phyloP scores from a whole-genome alignment of 2,888 invertebrate genomes.

The Xylota segnis region DNA sequence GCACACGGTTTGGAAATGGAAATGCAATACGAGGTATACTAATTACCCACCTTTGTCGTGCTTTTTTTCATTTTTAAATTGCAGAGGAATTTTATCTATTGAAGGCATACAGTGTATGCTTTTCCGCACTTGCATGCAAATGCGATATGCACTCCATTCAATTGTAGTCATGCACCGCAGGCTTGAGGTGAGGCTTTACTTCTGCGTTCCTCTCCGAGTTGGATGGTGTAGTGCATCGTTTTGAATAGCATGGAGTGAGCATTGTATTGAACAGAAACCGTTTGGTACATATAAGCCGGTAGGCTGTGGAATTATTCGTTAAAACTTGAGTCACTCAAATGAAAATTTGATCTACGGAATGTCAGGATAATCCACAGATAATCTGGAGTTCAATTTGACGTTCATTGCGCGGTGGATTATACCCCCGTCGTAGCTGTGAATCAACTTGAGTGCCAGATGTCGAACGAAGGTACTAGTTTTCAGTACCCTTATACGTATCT shows the following conservation, averaged over 20 bases:
- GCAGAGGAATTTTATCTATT: conserved; percentile 64
- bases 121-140: conserved; percentile 59
- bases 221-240: conserved; percentile 50
- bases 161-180: conserved; percentile 69
- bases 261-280: conserved; percentile 40
- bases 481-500: no score
- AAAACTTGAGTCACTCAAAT: not conserved
- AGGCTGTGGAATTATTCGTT: not conserved
- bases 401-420: not conserved
- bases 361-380: no score
- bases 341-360: not conserved
- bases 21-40: conserved; percentile 65
- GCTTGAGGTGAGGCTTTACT: conserved; percentile 57
- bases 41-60: conserved; percentile 65
- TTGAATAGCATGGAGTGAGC: conserved; percentile 4
- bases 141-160: conserved; percentile 41
- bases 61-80: conserved; percentile 9
- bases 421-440: not conserved
- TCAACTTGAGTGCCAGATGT: not conserved
- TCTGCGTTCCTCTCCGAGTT: not conserved
- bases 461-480: no score
- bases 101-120: conserved; percentile 46
- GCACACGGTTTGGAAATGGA: conserved; percentile 40
- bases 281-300: conserved; percentile 43
- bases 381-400: not conserved